Percentiles rank a stretch among this genome's conserved stretches.
Evolutionary conservation across 2,797 vertebrate species (phyloP).

Genomic region (Rhodeus uyekii): DNA sequence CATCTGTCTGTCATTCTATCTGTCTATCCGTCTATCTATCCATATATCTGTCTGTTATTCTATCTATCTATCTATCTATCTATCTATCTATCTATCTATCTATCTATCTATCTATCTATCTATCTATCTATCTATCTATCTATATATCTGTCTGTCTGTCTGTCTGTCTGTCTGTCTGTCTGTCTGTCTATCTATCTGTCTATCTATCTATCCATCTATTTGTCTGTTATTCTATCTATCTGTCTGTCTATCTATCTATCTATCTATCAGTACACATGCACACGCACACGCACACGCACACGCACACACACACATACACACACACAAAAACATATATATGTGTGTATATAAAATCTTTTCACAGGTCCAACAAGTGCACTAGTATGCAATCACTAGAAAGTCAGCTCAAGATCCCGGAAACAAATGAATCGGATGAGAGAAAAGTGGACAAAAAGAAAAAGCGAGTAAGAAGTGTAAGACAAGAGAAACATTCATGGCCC

Average conservation of each 20-base stretch:
- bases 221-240: too few relatives aligned
- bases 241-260: too few relatives aligned
- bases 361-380: slow-evolving; percentile 53
- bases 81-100: neutral
- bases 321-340: too few relatives aligned
- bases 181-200: too few relatives aligned
- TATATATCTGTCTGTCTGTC: neutral
- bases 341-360: neutral
- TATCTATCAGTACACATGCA: too few relatives aligned
- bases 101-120: neutral
- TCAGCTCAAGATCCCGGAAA: neutral
- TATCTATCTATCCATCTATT: too few relatives aligned
- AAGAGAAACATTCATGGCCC: slow-evolving; percentile 70
- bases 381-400: slow-evolving; percentile 52
- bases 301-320: too few relatives aligned
- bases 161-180: too few relatives aligned
- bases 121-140: neutral
- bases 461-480: slow-evolving; percentile 66
- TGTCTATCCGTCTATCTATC: neutral
- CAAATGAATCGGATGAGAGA: slow-evolving; percentile 50
- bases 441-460: slow-evolving; percentile 2
- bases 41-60: neutral
- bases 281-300: too few relatives aligned
- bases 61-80: neutral
- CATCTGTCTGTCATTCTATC: neutral